phyloP scores from a whole-genome alignment of 1,140 invertebrate genomes.

The Papilio xuthus region DNA sequence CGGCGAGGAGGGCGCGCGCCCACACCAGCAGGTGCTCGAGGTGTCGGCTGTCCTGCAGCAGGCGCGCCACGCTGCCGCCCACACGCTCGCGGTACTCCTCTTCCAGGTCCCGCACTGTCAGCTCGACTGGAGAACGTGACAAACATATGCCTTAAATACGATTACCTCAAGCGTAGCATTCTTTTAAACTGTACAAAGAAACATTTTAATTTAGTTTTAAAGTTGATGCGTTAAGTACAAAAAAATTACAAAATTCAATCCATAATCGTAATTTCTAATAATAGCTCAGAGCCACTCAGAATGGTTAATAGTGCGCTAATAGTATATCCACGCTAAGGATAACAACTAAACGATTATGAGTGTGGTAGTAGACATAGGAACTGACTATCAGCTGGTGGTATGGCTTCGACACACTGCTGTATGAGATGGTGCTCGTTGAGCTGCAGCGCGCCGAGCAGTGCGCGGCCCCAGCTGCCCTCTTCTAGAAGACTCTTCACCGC shows the following conservation, averaged over 20 bases:
- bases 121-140: constrained; percentile 83
- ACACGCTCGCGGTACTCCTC: constrained; percentile 89
- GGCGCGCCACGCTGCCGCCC: constrained; percentile 85
- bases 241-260: no score
- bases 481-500: constrained; percentile 85
- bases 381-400: constrained; percentile 90
- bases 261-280: no score
- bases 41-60: constrained; percentile 90
- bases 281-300: no score
- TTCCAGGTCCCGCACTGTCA: constrained; percentile 87
- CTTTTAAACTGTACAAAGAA: no score
- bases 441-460: constrained; percentile 92
- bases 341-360: no score
- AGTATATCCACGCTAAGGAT: not conserved
- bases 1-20: constrained; percentile 86
- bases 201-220: no score
- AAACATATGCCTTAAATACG: no score
- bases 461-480: constrained; percentile 85
- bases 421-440: constrained; percentile 92
- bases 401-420: constrained; percentile 91
- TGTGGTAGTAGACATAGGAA: no score
- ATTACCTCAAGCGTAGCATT: no score
- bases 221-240: no score
- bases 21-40: constrained; percentile 94
- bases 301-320: no score